Percentiles rank a stretch among this genome's conserved stretches.
These are phyloP conservation scores for Colinus virginianus DNA, from an alignment of 2,113 vertebrate species.

Conservation along the genomic window DNA sequence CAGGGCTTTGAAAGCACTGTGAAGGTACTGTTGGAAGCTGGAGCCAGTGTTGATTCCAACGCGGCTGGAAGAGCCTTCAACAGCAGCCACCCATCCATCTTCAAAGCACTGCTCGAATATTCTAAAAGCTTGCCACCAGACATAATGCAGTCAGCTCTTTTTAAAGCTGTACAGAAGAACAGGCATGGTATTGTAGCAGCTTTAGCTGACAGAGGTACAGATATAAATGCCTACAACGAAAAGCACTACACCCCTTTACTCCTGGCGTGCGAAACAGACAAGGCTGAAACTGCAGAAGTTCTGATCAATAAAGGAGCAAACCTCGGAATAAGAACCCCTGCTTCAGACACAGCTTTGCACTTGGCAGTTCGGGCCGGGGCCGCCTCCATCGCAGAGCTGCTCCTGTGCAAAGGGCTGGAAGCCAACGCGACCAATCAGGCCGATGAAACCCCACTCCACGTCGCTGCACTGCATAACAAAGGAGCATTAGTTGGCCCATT, in stretches of 20 bases:
- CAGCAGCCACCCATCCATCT: conserved; percentile 65
- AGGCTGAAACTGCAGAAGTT: conserved; percentile 74
- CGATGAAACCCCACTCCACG: conserved; percentile 75
- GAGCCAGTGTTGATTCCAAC: conserved; percentile 45
- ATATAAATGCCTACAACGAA: conserved; percentile 70
- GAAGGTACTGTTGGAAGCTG: conserved; percentile 52
- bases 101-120: conserved; percentile 73
- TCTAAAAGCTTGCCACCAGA: conserved; percentile 64
- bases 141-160: conserved; percentile 70
- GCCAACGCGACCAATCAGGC: conserved; percentile 69
- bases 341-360: conserved; percentile 79
- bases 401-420: conserved; percentile 72
- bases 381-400: conserved; percentile 59
- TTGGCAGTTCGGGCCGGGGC: conserved; percentile 77
- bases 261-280: conserved; percentile 76
- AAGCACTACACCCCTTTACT: conserved; percentile 82
- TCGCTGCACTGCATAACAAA: conserved; percentile 71
- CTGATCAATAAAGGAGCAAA: conserved; percentile 71
- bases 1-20: conserved; percentile 68
- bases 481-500: conserved; percentile 53
- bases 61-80: conserved; percentile 70
- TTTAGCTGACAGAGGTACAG: conserved; percentile 76
- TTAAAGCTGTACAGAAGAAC: conserved; percentile 83
- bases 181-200: conserved; percentile 57
- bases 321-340: conserved; percentile 61